phyloP scores from a whole-genome alignment of 1,140 invertebrate genomes.

The Camponotus vicinus region DNA sequence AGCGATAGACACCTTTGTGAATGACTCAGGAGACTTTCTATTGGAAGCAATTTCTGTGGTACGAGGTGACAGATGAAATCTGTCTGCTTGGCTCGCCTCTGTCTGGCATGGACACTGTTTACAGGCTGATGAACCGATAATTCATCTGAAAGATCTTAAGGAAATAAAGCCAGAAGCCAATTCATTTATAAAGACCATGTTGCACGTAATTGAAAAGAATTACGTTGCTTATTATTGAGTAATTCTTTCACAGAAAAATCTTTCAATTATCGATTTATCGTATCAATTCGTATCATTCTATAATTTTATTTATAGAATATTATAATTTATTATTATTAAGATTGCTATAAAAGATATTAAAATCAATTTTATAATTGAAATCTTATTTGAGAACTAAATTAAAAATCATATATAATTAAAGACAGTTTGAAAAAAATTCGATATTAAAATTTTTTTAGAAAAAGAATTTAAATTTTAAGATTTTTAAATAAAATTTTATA shows the following conservation, averaged over 20 bases:
- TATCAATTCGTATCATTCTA: neutral
- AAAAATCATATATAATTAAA: neutral
- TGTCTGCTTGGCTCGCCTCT: slow-evolving; percentile 31
- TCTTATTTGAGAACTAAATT: neutral
- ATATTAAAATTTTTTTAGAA: neutral
- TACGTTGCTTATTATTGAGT: neutral
- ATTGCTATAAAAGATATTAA: neutral
- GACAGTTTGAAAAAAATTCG: neutral
- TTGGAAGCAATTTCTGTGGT: slow-evolving; percentile 51
- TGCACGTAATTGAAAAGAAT: neutral
- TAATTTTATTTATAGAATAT: neutral
- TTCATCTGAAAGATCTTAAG: slow-evolving; percentile 30
- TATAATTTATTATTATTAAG: neutral
- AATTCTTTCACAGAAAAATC: slow-evolving; percentile 17
- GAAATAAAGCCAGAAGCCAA: slow-evolving; percentile 48
- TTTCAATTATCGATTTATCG: slow-evolving; percentile 12
- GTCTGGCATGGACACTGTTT: slow-evolving; percentile 44
- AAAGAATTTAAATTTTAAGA: neutral
- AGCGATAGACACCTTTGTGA: slow-evolving; percentile 67
- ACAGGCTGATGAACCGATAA: slow-evolving; percentile 53
- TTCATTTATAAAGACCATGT: slow-evolving; percentile 45
- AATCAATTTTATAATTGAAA: neutral
- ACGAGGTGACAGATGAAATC: slow-evolving; percentile 55
- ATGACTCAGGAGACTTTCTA: slow-evolving; percentile 43
- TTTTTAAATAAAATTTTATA: neutral